Percentiles rank a stretch among this genome's conserved stretches.
phyloP scores from a whole-genome alignment of 2,888 invertebrate genomes.

The Acronicta leporina region DNA sequence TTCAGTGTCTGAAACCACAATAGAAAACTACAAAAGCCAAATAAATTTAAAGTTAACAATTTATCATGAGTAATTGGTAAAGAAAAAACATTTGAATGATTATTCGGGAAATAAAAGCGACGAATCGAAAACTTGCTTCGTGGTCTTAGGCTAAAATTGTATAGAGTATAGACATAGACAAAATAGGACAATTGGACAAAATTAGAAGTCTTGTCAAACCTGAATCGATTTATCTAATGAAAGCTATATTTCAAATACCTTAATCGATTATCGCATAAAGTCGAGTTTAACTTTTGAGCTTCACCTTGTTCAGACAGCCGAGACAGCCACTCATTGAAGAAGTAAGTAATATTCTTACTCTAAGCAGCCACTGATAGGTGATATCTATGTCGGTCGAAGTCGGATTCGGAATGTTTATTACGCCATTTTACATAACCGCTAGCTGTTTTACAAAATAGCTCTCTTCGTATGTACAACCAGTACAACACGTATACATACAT shows the following conservation, averaged over 20 bases:
- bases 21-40: conserved; percentile 58
- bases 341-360: too few relatives aligned
- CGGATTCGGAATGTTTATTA: too few relatives aligned
- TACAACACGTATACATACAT: too few relatives aligned
- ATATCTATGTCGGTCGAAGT: too few relatives aligned
- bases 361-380: too few relatives aligned
- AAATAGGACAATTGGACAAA: conserved; percentile 38
- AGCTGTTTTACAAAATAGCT: too few relatives aligned
- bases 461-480: too few relatives aligned
- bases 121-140: conserved; percentile 62
- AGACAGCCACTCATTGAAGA: too few relatives aligned
- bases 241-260: too few relatives aligned
- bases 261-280: background rate
- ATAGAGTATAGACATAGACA: conserved; percentile 47
- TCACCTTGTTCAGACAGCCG: too few relatives aligned
- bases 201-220: conserved; percentile 45
- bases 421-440: too few relatives aligned
- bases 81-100: conserved; percentile 67
- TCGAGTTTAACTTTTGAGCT: background rate
- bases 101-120: conserved; percentile 59
- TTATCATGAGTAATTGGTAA: conserved; percentile 62
- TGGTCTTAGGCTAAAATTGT: conserved; percentile 58
- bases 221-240: conserved; percentile 21
- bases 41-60: conserved; percentile 64
- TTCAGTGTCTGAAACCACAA: conserved; percentile 63